phyloP scores from a whole-genome alignment of 2,888 invertebrate genomes.

The Plutella xylostella region DNA sequence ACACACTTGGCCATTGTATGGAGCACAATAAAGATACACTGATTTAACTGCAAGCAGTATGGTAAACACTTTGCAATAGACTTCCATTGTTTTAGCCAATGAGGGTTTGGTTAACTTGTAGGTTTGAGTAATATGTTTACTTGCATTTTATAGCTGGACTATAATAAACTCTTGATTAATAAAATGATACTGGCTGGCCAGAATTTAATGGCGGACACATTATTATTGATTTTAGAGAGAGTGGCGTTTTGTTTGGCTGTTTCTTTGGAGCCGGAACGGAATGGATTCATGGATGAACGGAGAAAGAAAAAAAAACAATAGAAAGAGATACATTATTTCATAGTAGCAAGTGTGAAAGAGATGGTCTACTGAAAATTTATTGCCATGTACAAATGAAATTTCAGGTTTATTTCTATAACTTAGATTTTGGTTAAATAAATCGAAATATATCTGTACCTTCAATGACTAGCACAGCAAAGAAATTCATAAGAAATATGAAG shows the following conservation, averaged over 20 bases:
- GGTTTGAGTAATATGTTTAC: constrained; percentile 29
- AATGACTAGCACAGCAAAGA: too few relatives aligned
- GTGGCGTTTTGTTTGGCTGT: constrained; percentile 18
- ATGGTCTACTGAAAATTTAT: too few relatives aligned
- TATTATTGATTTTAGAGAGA: constrained; percentile 50
- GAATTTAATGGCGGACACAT: constrained; percentile 54
- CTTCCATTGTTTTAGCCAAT: constrained; percentile 36
- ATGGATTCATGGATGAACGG: neutral
- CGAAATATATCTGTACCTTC: too few relatives aligned
- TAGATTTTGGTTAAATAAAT: too few relatives aligned
- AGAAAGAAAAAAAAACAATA: neutral
- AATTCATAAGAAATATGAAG: too few relatives aligned
- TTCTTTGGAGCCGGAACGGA: neutral
- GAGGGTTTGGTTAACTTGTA: neutral
- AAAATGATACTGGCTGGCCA: constrained; percentile 30
- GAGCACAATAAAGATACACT: constrained; percentile 82
- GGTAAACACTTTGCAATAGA: constrained; percentile 28
- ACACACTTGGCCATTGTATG: constrained; percentile 88
- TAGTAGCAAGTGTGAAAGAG: too few relatives aligned
- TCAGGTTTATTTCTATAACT: too few relatives aligned
- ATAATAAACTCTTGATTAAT: constrained; percentile 20
- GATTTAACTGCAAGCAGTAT: constrained; percentile 27
- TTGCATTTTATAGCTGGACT: constrained; percentile 37
- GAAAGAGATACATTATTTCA: constrained; percentile 8
- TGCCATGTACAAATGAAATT: too few relatives aligned